Percentiles rank a stretch among this genome's conserved stretches.
phyloP scores from a whole-genome alignment of 2,797 vertebrate species.

The Macrochelys suwanniensis region DNA sequence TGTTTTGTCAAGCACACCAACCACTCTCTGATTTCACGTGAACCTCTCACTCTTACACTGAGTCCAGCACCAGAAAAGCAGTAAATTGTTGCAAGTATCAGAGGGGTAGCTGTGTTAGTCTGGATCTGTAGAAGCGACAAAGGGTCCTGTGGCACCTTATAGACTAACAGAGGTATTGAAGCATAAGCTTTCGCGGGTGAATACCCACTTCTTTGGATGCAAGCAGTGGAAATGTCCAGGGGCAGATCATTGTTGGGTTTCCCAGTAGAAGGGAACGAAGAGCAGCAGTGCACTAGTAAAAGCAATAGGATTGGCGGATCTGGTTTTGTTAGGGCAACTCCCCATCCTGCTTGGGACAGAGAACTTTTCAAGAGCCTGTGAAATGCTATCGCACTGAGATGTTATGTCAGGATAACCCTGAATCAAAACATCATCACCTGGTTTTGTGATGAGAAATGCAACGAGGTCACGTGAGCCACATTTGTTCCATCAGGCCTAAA shows the following conservation, averaged over 20 bases:
- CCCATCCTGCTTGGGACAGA: background rate
- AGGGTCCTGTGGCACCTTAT: too few relatives aligned
- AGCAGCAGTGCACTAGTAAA: fast-evolving
- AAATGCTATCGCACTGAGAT: background rate
- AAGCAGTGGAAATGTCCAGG: too few relatives aligned
- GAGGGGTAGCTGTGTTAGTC: too few relatives aligned
- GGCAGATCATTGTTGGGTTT: too few relatives aligned
- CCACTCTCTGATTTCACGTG: fast-evolving
- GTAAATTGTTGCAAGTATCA: background rate
- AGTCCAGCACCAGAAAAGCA: fast-evolving
- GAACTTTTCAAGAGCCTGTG: background rate
- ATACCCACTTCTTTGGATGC: too few relatives aligned
- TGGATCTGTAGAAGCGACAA: too few relatives aligned
- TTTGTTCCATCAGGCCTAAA: background rate
- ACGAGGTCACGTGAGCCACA: fast-evolving
- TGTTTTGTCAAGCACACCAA: background rate
- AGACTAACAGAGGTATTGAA: too few relatives aligned
- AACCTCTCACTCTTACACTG: background rate
- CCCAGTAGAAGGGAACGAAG: background rate
- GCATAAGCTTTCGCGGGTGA: too few relatives aligned
- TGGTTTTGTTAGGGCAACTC: background rate
- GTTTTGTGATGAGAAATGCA: background rate
- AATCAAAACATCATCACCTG: background rate
- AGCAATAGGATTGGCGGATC: background rate
- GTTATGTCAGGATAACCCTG: fast-evolving